A percentile compares a stretch with the other conserved stretches of the same genome.
These are phyloP conservation scores for Larimichthys crocea DNA, from an alignment of 2,113 vertebrate species.

Conservation along the genomic window DNA sequence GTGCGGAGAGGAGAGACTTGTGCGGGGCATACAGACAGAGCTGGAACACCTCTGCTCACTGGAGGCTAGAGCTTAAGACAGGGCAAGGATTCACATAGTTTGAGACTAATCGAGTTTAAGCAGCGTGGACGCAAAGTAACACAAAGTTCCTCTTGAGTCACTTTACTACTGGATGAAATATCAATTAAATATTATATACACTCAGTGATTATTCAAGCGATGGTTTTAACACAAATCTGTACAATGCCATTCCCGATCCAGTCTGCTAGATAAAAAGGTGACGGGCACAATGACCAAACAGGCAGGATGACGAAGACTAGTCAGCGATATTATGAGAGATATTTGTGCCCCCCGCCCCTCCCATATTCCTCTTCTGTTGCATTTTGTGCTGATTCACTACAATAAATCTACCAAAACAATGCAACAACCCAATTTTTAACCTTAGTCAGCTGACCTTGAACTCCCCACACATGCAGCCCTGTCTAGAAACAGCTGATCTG, in stretches of 20 bases:
- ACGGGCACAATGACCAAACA: background rate
- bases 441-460: background rate
- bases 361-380: background rate
- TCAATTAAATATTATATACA: too few species aligned
- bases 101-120: background rate
- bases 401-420: background rate
- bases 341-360: background rate
- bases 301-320: background rate
- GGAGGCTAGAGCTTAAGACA: background rate
- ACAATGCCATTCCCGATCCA: background rate
- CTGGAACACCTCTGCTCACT: slow-evolving; percentile 17
- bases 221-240: background rate
- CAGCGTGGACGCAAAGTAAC: background rate
- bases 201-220: background rate
- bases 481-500: background rate
- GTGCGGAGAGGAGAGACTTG: slow-evolving; percentile 24
- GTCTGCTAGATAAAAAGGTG: background rate
- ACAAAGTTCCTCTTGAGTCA: too few species aligned
- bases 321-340: background rate
- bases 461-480: background rate
- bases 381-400: background rate
- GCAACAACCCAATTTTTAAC: background rate
- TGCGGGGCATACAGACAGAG: background rate
- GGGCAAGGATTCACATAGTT: background rate
- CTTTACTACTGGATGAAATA: too few species aligned